phyloP scores from a whole-genome alignment of 2,888 invertebrate genomes.

The Azorinus chamasolen region DNA sequence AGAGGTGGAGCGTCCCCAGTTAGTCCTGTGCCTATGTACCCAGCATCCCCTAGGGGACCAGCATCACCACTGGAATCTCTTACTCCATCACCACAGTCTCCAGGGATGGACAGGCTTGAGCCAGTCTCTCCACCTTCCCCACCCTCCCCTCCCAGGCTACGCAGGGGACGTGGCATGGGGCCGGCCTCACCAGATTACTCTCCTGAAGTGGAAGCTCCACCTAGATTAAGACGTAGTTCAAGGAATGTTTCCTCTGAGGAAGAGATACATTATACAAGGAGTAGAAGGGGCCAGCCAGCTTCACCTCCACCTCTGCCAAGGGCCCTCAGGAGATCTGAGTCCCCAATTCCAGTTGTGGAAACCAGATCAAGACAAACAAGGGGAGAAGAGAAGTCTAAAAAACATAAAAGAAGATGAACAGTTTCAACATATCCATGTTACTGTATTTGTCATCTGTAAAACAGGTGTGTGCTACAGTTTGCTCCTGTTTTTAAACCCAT shows the following conservation, averaged over 20 bases:
- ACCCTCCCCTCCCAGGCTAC: slow-evolving; percentile 5
- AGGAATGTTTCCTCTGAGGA: slow-evolving; percentile 2
- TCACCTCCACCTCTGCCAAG: slow-evolving; percentile 7
- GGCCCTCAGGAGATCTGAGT: no score
- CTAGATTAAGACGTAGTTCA: slow-evolving; percentile 9
- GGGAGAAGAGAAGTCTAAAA: no score
- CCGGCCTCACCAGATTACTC: slow-evolving; percentile 21
- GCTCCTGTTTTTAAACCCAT: no score
- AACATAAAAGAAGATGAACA: no score
- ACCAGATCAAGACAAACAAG: no score
- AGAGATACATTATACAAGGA: background rate
- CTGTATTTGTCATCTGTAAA: no score
- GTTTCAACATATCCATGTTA: no score
- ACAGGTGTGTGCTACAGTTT: slow-evolving; percentile 33
- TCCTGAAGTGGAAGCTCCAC: slow-evolving; percentile 3
- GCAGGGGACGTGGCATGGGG: background rate
- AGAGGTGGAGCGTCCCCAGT: slow-evolving; percentile 10
- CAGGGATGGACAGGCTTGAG: background rate
- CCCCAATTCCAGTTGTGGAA: no score
- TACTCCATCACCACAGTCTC: slow-evolving; percentile 17
- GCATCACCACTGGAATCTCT: slow-evolving; percentile 41
- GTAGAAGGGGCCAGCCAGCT: slow-evolving; percentile 11
- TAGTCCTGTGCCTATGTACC: slow-evolving; percentile 42
- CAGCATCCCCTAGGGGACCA: slow-evolving; percentile 45
- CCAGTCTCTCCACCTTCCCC: slow-evolving; percentile 32